phyloP scores from a whole-genome alignment of 2,113 vertebrate genomes.

The Orientallactaga bullata region DNA sequence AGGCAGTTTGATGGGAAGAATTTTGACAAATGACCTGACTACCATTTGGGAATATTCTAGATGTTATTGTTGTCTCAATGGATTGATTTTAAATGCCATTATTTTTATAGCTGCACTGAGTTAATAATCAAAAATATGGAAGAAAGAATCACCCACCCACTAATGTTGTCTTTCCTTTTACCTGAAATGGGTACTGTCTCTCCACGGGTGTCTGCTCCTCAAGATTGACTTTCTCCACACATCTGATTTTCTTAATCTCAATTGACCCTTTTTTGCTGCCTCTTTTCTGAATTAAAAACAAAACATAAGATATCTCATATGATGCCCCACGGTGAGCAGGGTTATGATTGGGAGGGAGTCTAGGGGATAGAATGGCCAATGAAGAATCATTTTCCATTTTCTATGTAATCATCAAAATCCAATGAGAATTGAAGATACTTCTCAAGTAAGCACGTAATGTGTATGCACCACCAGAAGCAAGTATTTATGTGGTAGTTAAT shows the following conservation, averaged over 20 bases:
- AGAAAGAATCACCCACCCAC: neutral
- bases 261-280: slow-evolving; percentile 79
- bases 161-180: slow-evolving; percentile 24
- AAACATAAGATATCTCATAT: neutral
- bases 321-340: neutral
- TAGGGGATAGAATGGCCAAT: neutral
- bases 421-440: neutral
- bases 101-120: neutral
- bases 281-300: slow-evolving; percentile 83
- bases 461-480: neutral
- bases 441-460: neutral
- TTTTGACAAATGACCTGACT: neutral
- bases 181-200: slow-evolving; percentile 87
- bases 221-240: slow-evolving; percentile 83
- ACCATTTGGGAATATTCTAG: neutral
- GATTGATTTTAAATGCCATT: neutral
- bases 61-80: neutral
- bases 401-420: neutral
- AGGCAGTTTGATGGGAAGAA: neutral
- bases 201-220: slow-evolving; percentile 81
- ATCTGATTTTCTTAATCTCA: slow-evolving; percentile 83
- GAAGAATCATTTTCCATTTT: neutral
- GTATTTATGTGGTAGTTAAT: neutral
- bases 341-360: neutral
- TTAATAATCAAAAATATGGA: neutral